Conservation (phyloP, 2,888 invertebrate genomes). For the Phlogophora meticulosa region DNA sequence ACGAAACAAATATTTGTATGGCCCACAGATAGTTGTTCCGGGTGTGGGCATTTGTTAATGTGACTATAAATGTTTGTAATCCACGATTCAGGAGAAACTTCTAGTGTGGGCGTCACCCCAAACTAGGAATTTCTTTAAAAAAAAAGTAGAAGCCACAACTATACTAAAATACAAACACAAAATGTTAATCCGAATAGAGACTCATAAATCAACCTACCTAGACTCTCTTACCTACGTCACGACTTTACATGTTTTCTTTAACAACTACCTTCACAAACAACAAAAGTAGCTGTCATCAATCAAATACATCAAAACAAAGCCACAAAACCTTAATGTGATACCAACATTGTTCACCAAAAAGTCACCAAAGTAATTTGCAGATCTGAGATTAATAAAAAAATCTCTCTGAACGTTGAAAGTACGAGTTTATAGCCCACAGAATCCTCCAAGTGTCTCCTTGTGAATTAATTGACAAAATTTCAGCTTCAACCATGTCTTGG, state of each 20-base stretch:
- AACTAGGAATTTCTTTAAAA: too few relatives aligned
- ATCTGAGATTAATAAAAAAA: constrained; percentile 53
- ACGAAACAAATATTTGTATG: too few relatives aligned
- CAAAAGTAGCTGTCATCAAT: background rate
- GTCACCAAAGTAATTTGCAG: constrained; percentile 28
- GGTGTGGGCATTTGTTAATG: too few relatives aligned
- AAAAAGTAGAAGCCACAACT: too few relatives aligned
- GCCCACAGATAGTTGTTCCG: too few relatives aligned
- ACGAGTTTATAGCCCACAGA: constrained; percentile 26
- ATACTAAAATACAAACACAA: too few relatives aligned
- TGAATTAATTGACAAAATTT: constrained; percentile 57
- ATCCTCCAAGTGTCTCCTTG: constrained; percentile 44
- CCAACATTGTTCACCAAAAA: constrained; percentile 24
- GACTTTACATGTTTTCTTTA: background rate
- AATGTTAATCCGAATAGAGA: too few relatives aligned
- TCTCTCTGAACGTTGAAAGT: constrained; percentile 13
- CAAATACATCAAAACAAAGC: constrained; percentile 6
- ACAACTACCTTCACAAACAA: background rate
- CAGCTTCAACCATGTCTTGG: constrained; percentile 8
- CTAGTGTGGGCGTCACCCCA: too few relatives aligned
- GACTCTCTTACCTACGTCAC: too few relatives aligned
- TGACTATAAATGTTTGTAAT: too few relatives aligned
- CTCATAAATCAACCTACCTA: too few relatives aligned
- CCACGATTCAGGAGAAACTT: too few relatives aligned
- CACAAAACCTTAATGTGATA: constrained; percentile 26